Conservation (phyloP, 1,140 invertebrate genomes). For the Cepaea nemoralis region DNA sequence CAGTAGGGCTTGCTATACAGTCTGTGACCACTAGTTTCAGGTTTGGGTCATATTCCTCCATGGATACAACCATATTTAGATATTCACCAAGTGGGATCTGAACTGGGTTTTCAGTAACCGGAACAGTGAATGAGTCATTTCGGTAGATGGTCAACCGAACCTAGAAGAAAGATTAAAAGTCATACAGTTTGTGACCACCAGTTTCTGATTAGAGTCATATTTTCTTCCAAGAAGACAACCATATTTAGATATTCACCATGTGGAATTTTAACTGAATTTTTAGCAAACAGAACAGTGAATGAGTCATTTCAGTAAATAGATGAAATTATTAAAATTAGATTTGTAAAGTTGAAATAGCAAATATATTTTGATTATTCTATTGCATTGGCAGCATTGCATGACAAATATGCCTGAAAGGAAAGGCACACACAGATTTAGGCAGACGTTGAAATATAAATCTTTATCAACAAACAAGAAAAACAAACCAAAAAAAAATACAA, state of each 20-base stretch:
- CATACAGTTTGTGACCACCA: constrained; percentile 60
- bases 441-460: too few relatives aligned
- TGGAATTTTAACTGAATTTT: constrained; percentile 50
- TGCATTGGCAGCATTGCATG: too few relatives aligned
- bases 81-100: constrained; percentile 59
- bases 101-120: constrained; percentile 45
- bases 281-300: constrained; percentile 44
- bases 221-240: constrained; percentile 53
- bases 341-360: too few relatives aligned
- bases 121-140: constrained; percentile 49
- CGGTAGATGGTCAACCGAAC: constrained; percentile 37
- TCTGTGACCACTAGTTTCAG: constrained; percentile 62
- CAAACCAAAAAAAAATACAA: too few relatives aligned
- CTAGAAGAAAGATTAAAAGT: constrained; percentile 3
- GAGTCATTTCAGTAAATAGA: constrained; percentile 48
- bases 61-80: constrained; percentile 57
- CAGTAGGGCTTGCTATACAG: constrained; percentile 55
- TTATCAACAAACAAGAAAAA: too few relatives aligned
- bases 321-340: too few relatives aligned
- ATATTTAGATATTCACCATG: constrained; percentile 63
- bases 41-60: constrained; percentile 50
- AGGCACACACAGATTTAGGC: too few relatives aligned
- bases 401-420: too few relatives aligned
- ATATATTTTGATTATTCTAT: too few relatives aligned
- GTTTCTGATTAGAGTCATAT: constrained; percentile 53